Percentiles rank a stretch among this genome's conserved stretches.
Evolutionary conservation across 2,888 invertebrate species (phyloP).

Genomic region (Zonitis immaculata): DNA sequence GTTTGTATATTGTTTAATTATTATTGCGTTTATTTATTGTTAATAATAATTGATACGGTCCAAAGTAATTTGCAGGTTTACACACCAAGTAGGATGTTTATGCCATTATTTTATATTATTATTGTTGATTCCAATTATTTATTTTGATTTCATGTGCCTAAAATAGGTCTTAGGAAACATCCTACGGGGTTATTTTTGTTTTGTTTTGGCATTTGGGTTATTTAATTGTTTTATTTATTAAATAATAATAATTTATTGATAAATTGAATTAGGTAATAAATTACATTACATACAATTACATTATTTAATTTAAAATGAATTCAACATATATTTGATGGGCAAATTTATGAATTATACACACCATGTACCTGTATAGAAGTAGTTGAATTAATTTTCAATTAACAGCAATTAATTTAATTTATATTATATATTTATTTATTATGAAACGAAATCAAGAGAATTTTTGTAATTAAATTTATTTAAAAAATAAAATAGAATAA

Average conservation of each 20-base stretch:
- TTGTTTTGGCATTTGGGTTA: background rate
- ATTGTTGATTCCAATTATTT: background rate
- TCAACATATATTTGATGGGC: constrained; percentile 3
- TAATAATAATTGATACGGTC: constrained; percentile 3
- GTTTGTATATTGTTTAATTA: constrained; percentile 2
- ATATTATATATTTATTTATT: background rate
- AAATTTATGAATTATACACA: constrained; percentile 18
- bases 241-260: background rate
- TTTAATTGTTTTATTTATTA: background rate
- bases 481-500: constrained; percentile 12
- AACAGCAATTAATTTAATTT: constrained; percentile 1
- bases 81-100: background rate
- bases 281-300: too few relatives aligned
- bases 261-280: background rate
- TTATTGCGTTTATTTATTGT: constrained; percentile 14
- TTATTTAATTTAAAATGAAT: constrained; percentile 2
- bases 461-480: constrained; percentile 8
- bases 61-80: constrained; percentile 1
- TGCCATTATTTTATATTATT: background rate
- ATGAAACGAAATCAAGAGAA: constrained; percentile 1
- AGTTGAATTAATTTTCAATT: constrained; percentile 12
- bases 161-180: background rate
- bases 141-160: background rate
- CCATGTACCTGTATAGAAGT: constrained; percentile 34
- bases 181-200: too few relatives aligned